Conservation (phyloP, 2,113 vertebrate species). For the Dascyllus trimaculatus region DNA sequence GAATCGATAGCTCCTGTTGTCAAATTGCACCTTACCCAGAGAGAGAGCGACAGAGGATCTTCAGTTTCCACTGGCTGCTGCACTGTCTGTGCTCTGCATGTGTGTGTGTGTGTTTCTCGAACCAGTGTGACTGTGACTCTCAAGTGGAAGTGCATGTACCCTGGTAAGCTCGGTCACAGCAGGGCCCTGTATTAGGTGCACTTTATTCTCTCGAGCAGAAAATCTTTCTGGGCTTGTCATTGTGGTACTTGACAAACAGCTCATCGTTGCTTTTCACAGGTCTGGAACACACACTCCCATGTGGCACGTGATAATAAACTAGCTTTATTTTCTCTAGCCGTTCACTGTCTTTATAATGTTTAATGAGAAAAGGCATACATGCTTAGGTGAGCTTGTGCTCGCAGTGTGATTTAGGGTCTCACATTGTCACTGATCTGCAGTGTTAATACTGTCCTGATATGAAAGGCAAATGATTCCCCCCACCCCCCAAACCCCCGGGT, state of each 20-base stretch:
- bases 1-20: slow-evolving; percentile 82
- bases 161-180: slow-evolving; percentile 46
- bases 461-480: neutral
- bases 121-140: slow-evolving; percentile 22
- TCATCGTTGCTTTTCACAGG: slow-evolving; percentile 26
- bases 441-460: neutral
- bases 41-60: slow-evolving; percentile 49
- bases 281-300: slow-evolving; percentile 1
- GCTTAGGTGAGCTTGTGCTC: neutral
- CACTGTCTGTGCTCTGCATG: slow-evolving; percentile 17
- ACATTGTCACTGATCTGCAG: slow-evolving; percentile 1
- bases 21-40: slow-evolving; percentile 67
- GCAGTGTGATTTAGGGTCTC: neutral
- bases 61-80: slow-evolving; percentile 23
- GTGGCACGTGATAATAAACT: neutral
- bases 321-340: neutral
- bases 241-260: slow-evolving; percentile 47
- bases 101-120: slow-evolving; percentile 23
- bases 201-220: slow-evolving; percentile 76
- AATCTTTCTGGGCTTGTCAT: slow-evolving; percentile 59
- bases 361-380: neutral
- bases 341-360: neutral
- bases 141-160: slow-evolving; percentile 18
- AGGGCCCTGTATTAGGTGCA: slow-evolving; percentile 57
- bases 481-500: too few species aligned